Base-by-base conservation (phyloP, 2,113 vertebrate genomes). In the Cololabis saira region DNA sequence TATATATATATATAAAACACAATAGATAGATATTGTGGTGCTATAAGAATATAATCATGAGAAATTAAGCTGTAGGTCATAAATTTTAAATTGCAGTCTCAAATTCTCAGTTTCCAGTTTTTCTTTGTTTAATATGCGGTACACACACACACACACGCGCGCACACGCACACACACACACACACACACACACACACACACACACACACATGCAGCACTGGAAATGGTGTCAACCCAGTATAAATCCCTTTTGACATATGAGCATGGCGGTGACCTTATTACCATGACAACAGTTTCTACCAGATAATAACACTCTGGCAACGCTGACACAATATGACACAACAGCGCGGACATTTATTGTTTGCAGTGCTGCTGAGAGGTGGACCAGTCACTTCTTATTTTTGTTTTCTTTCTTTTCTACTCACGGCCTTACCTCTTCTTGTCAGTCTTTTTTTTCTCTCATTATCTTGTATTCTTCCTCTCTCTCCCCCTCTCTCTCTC, bases 161-260 rank as follows among this genome's bases (percentile, higher is more conserved):
- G 60, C 37, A 61, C 65, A 55, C 56, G 40, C 49, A 63, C 40
- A 52, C 30, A 57, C 41, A 66, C 60, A 52, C 40, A 24, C 52
- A 50, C 18, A 49, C 45, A 55, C 44, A 44, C 37, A 64, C 40
- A 54, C 48, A 67, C 58, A 80, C 76, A 67, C 71, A 61, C 16
- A 47, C 61, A 49, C 79, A 87, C 77, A 85, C 76, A 79, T 48
- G 54, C 56, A 78, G 62, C 22, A 73, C 65, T 80, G 73, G 81
- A 89, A 89, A 88, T 83, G 76, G 84, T 89, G 87, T 85, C 87
- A 89, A 74, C 85, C 78, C 76, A 85, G 85, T 89, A 80, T 83
- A 88, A 90, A 90, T 91, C 85, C 75, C 75, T 89, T 89, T 83
- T 89, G 90, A 91, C 88, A 87, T 78, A 70, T 81, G 80, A 90